phyloP scores from a whole-genome alignment of 1,140 invertebrate species.

The Drosophila yakuba region DNA sequence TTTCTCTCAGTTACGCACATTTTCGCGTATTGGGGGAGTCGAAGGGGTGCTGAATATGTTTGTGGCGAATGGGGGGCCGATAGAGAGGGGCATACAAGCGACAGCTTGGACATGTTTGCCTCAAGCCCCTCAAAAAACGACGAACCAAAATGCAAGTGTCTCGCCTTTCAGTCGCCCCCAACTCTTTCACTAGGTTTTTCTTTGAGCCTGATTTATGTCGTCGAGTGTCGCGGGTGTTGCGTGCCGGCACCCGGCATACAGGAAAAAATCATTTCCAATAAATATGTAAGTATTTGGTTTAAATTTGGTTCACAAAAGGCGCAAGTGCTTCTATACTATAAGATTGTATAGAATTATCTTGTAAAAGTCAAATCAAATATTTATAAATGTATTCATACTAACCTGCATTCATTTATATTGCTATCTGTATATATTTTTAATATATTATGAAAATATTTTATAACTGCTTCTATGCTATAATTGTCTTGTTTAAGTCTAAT shows the following conservation, averaged over 20 bases:
- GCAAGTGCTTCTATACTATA: too few relatives aligned
- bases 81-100: conserved; percentile 3
- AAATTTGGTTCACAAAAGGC: not conserved
- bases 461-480: too few relatives aligned
- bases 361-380: too few relatives aligned
- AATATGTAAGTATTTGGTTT: not conserved
- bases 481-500: too few relatives aligned
- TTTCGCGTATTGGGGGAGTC: conserved; percentile 14
- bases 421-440: too few relatives aligned
- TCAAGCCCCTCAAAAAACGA: conserved; percentile 27
- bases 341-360: too few relatives aligned
- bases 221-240: conserved; percentile 78
- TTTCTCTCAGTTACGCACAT: conserved; percentile 58
- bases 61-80: not conserved
- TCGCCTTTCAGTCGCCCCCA: conserved; percentile 56
- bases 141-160: conserved; percentile 61
- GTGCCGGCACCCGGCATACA: conserved; percentile 36
- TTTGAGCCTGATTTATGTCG: conserved; percentile 68
- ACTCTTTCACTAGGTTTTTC: conserved; percentile 6
- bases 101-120: conserved; percentile 59
- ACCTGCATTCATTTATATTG: too few relatives aligned
- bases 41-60: not conserved
- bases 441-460: too few relatives aligned
- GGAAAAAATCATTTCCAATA: not conserved
- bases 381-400: too few relatives aligned